Evolutionary conservation across 2,888 invertebrate species (phyloP).

Genomic region (Drosophila subquinaria): DNA sequence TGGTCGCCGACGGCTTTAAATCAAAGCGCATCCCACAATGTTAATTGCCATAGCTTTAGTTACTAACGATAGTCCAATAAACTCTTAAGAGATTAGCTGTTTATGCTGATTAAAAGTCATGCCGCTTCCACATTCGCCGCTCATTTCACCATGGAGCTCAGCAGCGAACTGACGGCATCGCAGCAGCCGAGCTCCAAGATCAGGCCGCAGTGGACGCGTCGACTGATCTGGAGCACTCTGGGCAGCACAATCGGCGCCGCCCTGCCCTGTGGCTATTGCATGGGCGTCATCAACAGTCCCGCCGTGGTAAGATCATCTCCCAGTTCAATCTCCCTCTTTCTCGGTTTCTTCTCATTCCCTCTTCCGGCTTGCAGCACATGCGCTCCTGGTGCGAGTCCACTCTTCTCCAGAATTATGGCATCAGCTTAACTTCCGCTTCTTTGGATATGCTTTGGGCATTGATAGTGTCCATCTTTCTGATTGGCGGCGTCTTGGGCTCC

Average conservation of each 20-base stretch:
- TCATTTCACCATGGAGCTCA: slow-evolving; percentile 5
- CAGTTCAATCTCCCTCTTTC: not conserved
- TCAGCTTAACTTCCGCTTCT: slow-evolving; percentile 84
- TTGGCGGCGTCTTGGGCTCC: slow-evolving; percentile 95
- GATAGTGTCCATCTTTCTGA: slow-evolving; percentile 94
- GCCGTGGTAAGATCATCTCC: slow-evolving; percentile 87
- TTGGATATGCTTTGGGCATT: slow-evolving; percentile 92
- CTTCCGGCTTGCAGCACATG: slow-evolving; percentile 86
- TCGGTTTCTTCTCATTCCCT: not conserved
- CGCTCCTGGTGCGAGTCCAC: slow-evolving; percentile 90
- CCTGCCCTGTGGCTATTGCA: slow-evolving; percentile 92
- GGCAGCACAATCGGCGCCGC: slow-evolving; percentile 87
- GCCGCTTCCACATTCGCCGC: no score
- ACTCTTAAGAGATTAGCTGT: slow-evolving; percentile 31
- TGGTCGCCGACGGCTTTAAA: slow-evolving; percentile 88
- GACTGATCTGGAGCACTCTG: slow-evolving; percentile 55
- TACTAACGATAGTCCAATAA: slow-evolving; percentile 16
- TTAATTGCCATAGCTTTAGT: slow-evolving; percentile 13
- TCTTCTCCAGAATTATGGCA: slow-evolving; percentile 87
- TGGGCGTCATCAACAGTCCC: slow-evolving; percentile 93
- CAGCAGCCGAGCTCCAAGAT: not conserved
- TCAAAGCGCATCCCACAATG: slow-evolving; percentile 81
- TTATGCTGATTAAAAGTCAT: slow-evolving; percentile 17
- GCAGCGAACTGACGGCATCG: not conserved
- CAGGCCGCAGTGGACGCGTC: slow-evolving; percentile 35